Evolutionary conservation across 1,140 invertebrate genomes (phyloP), one percentile per base, ranked within the genome.

Genomic region (Zaprionus kolodkinae): DNA sequence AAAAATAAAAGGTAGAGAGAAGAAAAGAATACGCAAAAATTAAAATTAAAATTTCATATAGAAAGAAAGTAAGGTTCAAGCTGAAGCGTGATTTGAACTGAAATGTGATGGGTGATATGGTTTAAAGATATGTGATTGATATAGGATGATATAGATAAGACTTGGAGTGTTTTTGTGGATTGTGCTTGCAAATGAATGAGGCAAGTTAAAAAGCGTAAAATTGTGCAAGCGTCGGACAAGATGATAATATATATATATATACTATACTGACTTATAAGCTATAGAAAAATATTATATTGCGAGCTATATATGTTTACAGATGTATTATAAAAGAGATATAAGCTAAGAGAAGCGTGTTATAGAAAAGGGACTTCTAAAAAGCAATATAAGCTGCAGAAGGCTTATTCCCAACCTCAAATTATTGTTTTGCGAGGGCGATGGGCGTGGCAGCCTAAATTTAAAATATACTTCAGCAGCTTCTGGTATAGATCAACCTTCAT

Each of bases 1-100:
- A 87, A 81, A 92, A 92, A 87, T 75, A 81, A 92, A 91, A 78
- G 65, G 73, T 79, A 75, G 78, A 35, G 33, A 35, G 33, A 35
- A 10, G 90, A 86, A 69, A 73, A 76, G 75, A 63, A 65, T 56
- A 36, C 30, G 71, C 56, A 78, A 72, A 73, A 57, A 59, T 59
- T 17, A 48, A 64, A 75, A 71, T 64, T 60, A 63, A 75, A 71
- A 64, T 68, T 72, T 35, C 10, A 21, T 35, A 36, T 67, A 6
- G 7, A 68, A 54, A 52, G n/a, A 45, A 75, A 71, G 21, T 13
- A 52, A 71, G 35, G 7, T 63, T 15, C 33, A 25, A 40, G 62
- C 50, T 57, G 43, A 67, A 67, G 64, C 64, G 11, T 36, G 17
- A 17, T 35, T 40, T 52, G 38, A 59, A 50, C 7, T 62, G 36